Evolutionary conservation across 1,140 invertebrate genomes (phyloP).

Genomic region (Apis laboriosa): DNA sequence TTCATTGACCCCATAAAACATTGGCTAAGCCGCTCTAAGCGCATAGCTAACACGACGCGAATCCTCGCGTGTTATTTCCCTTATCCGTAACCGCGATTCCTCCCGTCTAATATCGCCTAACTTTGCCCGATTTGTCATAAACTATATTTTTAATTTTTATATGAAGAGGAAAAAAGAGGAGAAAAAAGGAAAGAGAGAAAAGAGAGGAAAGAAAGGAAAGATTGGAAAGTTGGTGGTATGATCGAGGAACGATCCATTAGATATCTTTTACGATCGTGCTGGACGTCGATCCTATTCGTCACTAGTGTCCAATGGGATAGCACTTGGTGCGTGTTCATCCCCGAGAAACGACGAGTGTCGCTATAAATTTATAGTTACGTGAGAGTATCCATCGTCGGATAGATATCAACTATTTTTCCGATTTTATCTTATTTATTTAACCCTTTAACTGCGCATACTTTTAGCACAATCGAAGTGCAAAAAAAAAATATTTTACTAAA

Average conservation of each 20-base stretch:
- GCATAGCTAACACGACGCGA: conserved; percentile 37
- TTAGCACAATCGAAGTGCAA: no score
- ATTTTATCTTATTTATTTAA: neutral
- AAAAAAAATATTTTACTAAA: no score
- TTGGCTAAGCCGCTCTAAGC: conserved; percentile 14
- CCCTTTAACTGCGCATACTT: neutral
- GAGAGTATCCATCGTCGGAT: no score
- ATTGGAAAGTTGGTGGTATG: neutral
- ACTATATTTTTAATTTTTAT: no score
- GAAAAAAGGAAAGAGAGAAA: neutral
- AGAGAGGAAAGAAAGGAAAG: neutral
- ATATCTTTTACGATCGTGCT: conserved; percentile 28
- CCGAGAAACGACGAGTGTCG: no score
- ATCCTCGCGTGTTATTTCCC: conserved; percentile 26
- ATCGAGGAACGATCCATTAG: conserved; percentile 18
- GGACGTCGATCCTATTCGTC: conserved; percentile 50
- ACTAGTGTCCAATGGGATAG: conserved; percentile 9
- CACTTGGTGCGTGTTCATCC: neutral
- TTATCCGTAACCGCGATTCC: neutral
- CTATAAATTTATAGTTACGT: no score
- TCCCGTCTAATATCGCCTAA: neutral
- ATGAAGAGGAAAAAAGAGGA: no score
- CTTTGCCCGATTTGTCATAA: neutral
- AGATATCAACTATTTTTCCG: no score
- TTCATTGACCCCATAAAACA: conserved; percentile 58